A percentile compares a stretch with the other conserved stretches of the same genome.
These are phyloP conservation scores for Gambusia affinis DNA, from an alignment of 2,113 vertebrate species.

Conservation along the genomic window DNA sequence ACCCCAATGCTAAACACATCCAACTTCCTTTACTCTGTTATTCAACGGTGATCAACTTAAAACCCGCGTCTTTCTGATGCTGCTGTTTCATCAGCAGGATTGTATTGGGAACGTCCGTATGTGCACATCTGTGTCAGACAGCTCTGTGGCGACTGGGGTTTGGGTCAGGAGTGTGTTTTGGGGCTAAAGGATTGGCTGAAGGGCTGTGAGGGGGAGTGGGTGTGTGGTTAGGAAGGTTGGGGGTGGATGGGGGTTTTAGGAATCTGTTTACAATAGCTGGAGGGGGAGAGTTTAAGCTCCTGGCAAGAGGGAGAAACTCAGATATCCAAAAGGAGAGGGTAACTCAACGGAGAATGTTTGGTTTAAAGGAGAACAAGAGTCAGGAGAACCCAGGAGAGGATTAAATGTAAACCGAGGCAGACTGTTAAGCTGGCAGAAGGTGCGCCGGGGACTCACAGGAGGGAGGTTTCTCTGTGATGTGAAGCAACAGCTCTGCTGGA, in stretches of 20 bases:
- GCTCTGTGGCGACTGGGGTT: conserved; percentile 42
- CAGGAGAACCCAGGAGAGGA: conserved; percentile 7
- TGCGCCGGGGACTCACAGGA: conserved; percentile 31
- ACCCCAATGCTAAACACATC: too few species aligned
- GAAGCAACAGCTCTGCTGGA: conserved; percentile 12
- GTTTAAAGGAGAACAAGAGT: conserved; percentile 2
- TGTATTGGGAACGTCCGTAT: conserved; percentile 16
- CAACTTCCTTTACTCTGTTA: too few species aligned
- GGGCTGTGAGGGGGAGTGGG: conserved; percentile 32
- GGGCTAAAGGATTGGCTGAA: conserved; percentile 67
- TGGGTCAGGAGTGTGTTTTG: conserved; percentile 56
- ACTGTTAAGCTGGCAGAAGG: conserved; percentile 25
- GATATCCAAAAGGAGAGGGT: conserved; percentile 14
- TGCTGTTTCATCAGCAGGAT: conserved; percentile 19
- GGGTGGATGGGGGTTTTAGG: conserved; percentile 57
- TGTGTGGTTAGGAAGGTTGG: conserved; percentile 15
- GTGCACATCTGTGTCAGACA: conserved; percentile 21
- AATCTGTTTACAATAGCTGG: conserved; percentile 77
- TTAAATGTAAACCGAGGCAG: conserved; percentile 11
- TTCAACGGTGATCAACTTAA: conserved; percentile 53
- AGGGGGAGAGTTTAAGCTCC: conserved; percentile 57
- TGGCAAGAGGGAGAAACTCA: conserved; percentile 37
- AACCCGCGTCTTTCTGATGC: conserved; percentile 25
- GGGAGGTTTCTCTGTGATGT: conserved; percentile 14
- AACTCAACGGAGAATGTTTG: conserved; percentile 2